phyloP scores from a whole-genome alignment of 2,113 vertebrate species.

The Erythrocebus patas region DNA sequence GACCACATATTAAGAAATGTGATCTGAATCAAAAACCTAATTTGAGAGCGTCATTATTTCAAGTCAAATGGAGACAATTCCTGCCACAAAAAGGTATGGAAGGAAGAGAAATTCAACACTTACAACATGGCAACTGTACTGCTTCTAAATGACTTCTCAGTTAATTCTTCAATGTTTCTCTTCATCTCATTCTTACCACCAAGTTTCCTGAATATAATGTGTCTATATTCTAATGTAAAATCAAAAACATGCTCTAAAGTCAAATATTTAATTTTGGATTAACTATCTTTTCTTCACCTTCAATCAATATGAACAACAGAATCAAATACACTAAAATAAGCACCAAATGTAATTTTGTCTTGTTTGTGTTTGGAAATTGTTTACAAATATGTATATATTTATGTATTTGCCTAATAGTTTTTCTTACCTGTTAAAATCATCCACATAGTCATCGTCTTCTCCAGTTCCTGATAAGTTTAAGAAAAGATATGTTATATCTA shows the following conservation, averaged over 20 bases:
- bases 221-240: background rate
- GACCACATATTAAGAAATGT: background rate
- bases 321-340: background rate
- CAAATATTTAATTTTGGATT: background rate
- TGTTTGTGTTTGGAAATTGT: background rate
- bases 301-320: background rate
- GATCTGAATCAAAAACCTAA: background rate
- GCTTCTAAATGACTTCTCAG: background rate
- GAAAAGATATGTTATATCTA: background rate
- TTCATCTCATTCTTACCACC: background rate
- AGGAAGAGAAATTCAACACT: too few species aligned
- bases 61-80: background rate
- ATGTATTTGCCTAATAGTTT: accelerated
- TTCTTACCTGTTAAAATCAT: slow-evolving; percentile 95
- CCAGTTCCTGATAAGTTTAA: slow-evolving; percentile 76
- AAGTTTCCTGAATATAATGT: background rate
- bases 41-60: background rate
- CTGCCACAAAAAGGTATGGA: background rate
- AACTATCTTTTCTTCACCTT: background rate
- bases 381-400: background rate
- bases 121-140: background rate
- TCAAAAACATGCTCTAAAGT: background rate
- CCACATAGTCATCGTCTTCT: slow-evolving; percentile 92
- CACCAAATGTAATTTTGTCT: accelerated
- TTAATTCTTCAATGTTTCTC: accelerated